Base-by-base conservation (phyloP, 2,113 vertebrate species). In the Paracanthobrama guichenoti region DNA sequence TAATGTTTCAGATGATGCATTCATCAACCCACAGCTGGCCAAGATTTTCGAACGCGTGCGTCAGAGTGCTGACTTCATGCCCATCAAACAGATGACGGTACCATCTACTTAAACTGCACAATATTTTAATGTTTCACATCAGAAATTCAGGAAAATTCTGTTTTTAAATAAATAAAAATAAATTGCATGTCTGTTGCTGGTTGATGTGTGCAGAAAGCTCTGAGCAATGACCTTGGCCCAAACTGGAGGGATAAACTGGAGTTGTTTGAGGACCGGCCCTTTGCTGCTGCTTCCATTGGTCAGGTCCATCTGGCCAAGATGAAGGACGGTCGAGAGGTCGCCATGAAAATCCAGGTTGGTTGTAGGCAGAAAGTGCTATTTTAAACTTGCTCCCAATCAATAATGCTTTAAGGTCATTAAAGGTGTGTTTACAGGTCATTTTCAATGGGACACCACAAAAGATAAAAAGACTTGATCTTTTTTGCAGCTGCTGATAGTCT, bases 331-430 rank as follows among this genome's bases (percentile, higher is more conserved):
- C 94, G 94, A 1, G 96, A 98, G 90, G 96, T 99, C 83, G 97
- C 97, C 89, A 98, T 98, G 97, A 99, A 99, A 93, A 97, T 99
- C 81, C 97, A 99, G 97, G 97, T 98, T 59, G 74, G 92, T 24
- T 67, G 4, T 24, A 24, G 28, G 2, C 46, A 28, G 13, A 50
- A 50, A 11, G 22, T 12, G 44, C 67, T 24, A 24, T 72, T 72
- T 24, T 39, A 22, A 39, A 31, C 14, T 3, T 39, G 18, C 18
- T 39, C 18, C 20, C 0, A 3, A 11, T 69, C 31, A 69, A 1
- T 69, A 39, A 10, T 22, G 8, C 9, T 22, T 39, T 39, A 69
- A 11, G 31, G 31, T 12, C 3, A 4, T 24, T 60, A 60, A 60
- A 59, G 22, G 9, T 5, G 66, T 5, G 8, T 5, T 69, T 39